Evolutionary conservation across 2,113 vertebrate genomes (phyloP), one percentile per base, ranked within the genome.

Genomic region (Hippocampus abdominalis): DNA sequence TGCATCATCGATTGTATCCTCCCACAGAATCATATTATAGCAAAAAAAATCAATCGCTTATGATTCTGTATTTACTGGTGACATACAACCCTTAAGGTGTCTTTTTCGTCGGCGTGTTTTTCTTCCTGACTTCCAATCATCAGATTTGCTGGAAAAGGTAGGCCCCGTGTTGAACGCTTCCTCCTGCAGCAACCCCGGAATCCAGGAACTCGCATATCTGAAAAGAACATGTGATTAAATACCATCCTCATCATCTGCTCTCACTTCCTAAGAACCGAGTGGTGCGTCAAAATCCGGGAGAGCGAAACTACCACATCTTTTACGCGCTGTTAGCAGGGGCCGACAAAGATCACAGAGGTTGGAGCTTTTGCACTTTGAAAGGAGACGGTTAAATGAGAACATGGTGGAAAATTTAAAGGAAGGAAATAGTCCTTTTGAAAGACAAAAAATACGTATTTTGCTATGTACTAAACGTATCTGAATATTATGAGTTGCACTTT

Each of bases 221-320:
- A 42, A 9, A 13, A 23, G n/a, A 46, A 44, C 63, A 64, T 64
- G 16, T 39, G 32, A 5, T 39, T 51, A 23, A 36, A 56, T 20
- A 7, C 20, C 12, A 11, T 39, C 53, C 15, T 39, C 62, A 72
- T n/a, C 4, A 39, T 44, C 10, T 42, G 13, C n/a, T 32, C 23
- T 63, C 18, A 71, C 51, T 68, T 42, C 78, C 42, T 84, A 87
- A 96, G 95, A 97, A 95, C 81, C 94, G 95, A 8, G 95, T 97
- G 61, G 94, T 94, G 25, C 92, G 95, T 61, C 95, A 96, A 83
- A 95, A 95, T 77, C 94, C 93, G 0, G 94, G 95, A 21, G 95
- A 96, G 85, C 90, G 95, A 85, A 96, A 95, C 87, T 96, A 94
- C 81, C 95, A 96, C 84, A 95, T 96, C 76, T 96, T 97, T 84